phyloP scores from a whole-genome alignment of 2,113 vertebrate species.

The Entelurus aequoreus region DNA sequence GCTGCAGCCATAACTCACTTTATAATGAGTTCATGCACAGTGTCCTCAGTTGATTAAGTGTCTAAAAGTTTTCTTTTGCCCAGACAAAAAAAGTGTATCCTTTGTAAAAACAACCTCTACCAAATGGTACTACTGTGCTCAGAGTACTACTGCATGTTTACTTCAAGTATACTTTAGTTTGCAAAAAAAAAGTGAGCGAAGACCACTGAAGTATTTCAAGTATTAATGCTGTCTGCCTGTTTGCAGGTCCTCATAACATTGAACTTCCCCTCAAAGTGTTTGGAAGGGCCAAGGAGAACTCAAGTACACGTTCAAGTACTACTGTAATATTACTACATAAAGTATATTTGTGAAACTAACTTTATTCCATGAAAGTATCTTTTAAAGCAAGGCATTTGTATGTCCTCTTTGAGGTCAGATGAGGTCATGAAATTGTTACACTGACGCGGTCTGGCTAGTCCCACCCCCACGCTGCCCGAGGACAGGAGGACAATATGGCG shows the following conservation, averaged over 20 bases:
- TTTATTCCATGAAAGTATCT: too few species aligned
- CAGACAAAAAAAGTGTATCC: neutral
- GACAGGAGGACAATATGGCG: neutral
- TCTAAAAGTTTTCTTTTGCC: too few species aligned
- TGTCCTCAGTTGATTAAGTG: neutral
- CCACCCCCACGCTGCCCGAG: neutral
- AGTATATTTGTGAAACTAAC: too few species aligned
- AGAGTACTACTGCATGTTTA: neutral
- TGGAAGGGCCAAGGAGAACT: neutral
- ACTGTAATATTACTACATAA: neutral
- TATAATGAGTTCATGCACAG: neutral
- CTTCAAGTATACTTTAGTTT: neutral
- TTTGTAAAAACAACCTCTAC: neutral
- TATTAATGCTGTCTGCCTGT: neutral
- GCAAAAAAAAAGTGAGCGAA: neutral
- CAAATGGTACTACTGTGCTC: neutral
- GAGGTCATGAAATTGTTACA: slow-evolving; percentile 6
- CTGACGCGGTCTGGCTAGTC: slow-evolving; percentile 1
- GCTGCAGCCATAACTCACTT: too few species aligned
- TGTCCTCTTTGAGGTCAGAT: neutral
- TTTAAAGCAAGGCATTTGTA: too few species aligned
- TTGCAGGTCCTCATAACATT: neutral
- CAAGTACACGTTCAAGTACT: neutral
- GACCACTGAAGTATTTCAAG: neutral
- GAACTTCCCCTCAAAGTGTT: neutral